phyloP scores from a whole-genome alignment of 1,140 invertebrate species.

The Reticulitermes speratus region DNA sequence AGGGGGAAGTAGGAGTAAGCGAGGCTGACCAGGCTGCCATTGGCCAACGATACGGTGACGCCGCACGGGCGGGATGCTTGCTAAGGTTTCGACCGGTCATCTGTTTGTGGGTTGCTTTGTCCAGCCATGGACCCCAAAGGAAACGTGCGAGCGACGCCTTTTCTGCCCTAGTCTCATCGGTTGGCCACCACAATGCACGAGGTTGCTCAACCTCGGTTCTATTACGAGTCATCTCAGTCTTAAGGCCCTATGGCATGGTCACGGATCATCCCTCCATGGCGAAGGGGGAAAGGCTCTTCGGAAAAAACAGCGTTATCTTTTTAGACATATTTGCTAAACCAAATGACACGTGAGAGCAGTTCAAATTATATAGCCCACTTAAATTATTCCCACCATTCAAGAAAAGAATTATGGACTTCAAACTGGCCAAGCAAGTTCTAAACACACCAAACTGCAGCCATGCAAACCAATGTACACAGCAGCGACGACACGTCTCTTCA shows the following conservation, averaged over 20 bases:
- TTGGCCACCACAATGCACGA: conserved; percentile 30
- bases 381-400: background rate
- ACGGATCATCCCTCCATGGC: conserved; percentile 48
- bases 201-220: conserved; percentile 31
- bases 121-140: conserved; percentile 31
- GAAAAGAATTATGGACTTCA: background rate
- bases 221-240: conserved; percentile 44
- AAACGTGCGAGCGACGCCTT: conserved; percentile 31
- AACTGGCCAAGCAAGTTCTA: conserved; percentile 8
- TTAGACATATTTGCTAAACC: conserved; percentile 33
- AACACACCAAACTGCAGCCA: background rate
- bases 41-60: conserved; percentile 28
- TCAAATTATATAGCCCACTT: background rate
- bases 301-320: conserved; percentile 53
- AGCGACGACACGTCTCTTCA: background rate
- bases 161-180: conserved; percentile 28
- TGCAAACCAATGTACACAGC: background rate
- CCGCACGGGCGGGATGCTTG: conserved; percentile 25
- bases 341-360: conserved; percentile 24
- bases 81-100: conserved; percentile 22
- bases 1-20: conserved; percentile 29
- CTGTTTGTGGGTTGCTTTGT: conserved; percentile 19
- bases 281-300: conserved; percentile 57
- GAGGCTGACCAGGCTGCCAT: conserved; percentile 31
- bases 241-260: conserved; percentile 50